Evolutionary conservation across 2,797 vertebrate genomes (phyloP).

Genomic region (Erithacus rubecula): DNA sequence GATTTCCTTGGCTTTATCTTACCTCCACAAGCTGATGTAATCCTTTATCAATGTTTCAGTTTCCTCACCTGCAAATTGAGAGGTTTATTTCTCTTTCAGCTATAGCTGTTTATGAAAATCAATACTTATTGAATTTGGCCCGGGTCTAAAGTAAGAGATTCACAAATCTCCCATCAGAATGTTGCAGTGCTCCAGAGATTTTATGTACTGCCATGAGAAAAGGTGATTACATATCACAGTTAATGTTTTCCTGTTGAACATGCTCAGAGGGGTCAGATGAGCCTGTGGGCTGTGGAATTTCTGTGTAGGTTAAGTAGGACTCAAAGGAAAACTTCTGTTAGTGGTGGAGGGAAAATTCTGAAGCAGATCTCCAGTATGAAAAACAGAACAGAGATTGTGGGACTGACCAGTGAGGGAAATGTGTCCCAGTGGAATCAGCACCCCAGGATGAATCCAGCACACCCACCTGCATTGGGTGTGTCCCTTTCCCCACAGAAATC

Average conservation of each 20-base stretch:
- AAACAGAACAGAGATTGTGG: not conserved
- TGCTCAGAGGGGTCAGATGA: not conserved
- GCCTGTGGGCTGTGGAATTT: not conserved
- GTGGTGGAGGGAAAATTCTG: not conserved
- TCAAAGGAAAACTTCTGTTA: not conserved
- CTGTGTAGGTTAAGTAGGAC: not conserved
- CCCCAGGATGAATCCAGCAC: not conserved
- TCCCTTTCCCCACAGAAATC: conserved; percentile 74
- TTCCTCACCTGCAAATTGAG: not conserved
- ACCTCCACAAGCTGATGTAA: not conserved
- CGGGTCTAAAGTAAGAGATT: not conserved
- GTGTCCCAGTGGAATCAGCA: not conserved
- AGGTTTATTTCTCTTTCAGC: not conserved
- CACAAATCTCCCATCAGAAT: not conserved
- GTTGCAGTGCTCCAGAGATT: not conserved
- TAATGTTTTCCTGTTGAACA: not conserved
- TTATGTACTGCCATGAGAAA: not conserved
- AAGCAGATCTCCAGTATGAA: rapidly evolving
- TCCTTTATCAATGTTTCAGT: not conserved
- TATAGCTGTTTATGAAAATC: not conserved
- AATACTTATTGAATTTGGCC: not conserved
- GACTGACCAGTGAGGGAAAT: not conserved
- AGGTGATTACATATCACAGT: not conserved
- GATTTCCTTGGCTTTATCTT: not conserved
- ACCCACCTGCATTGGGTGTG: not conserved